phyloP scores from a whole-genome alignment of 1,140 invertebrate species.

The Scaptomyza montana region DNA sequence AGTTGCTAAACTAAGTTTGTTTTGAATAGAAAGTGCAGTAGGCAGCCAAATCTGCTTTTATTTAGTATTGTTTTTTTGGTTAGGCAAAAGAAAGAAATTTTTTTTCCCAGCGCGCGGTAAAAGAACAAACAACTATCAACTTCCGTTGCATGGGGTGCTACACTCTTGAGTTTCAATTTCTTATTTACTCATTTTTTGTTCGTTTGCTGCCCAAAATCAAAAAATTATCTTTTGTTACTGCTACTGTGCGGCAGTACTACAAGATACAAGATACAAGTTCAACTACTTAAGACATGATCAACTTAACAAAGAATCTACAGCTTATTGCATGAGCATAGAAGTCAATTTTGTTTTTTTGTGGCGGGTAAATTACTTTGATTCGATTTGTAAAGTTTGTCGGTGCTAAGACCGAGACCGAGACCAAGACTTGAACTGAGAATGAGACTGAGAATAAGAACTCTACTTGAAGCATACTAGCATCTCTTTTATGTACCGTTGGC shows the following conservation, averaged over 20 bases:
- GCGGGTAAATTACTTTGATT: constrained; percentile 73
- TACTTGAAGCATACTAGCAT: constrained; percentile 38
- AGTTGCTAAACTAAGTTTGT: constrained; percentile 11
- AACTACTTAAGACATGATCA: constrained; percentile 23
- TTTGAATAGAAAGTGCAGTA: constrained; percentile 27
- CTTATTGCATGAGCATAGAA: constrained; percentile 31
- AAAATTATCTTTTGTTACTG: constrained; percentile 21
- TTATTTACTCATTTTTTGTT: constrained; percentile 5
- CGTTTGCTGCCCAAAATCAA: constrained; percentile 30
- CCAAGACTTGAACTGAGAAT: neutral
- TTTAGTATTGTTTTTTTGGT: neutral
- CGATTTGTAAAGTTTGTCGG: constrained; percentile 62
- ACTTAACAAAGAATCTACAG: constrained; percentile 26
- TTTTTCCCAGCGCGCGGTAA: constrained; percentile 26
- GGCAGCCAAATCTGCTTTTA: neutral
- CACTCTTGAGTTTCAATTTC: constrained; percentile 57
- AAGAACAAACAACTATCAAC: constrained; percentile 58
- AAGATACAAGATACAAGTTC: constrained; percentile 19
- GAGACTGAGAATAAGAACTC: constrained; percentile 24
- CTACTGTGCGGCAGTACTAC: constrained; percentile 14
- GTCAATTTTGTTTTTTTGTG: constrained; percentile 47
- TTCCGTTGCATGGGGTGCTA: constrained; percentile 44
- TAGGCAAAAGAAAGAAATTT: constrained; percentile 17
- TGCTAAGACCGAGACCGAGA: neutral
- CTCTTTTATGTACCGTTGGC: constrained; percentile 64